Conservation (phyloP, 2,113 vertebrate genomes). For the Anseranas semipalmata region DNA sequence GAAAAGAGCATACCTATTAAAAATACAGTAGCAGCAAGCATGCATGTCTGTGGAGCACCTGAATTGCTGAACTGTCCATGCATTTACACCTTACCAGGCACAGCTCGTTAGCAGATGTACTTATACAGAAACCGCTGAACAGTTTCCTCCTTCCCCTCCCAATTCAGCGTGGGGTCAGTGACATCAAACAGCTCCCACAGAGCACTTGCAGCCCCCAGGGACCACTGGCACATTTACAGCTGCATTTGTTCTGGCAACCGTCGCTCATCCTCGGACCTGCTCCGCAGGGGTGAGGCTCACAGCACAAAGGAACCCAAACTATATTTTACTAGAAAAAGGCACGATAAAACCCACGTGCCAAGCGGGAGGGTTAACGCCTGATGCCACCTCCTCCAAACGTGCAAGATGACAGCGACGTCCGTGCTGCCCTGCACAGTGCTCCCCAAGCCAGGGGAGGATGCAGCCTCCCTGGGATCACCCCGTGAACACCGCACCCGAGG, state of each 20-base stretch:
- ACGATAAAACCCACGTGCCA: background rate
- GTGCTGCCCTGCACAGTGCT: rapidly evolving
- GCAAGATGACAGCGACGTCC: background rate
- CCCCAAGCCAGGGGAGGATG: background rate
- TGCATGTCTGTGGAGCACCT: background rate
- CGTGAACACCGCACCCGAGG: rapidly evolving
- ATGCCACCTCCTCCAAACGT: background rate
- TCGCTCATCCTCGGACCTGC: background rate
- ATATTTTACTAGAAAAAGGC: background rate
- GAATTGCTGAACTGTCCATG: background rate
- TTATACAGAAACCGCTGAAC: background rate
- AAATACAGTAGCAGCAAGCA: background rate
- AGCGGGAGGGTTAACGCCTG: background rate
- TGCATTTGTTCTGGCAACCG: background rate
- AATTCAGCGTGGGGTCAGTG: background rate
- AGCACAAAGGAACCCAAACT: background rate
- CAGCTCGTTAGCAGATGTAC: background rate
- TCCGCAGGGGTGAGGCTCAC: background rate
- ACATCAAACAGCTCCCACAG: conserved; percentile 7
- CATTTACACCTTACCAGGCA: background rate
- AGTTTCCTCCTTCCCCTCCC: background rate
- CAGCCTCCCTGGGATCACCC: background rate
- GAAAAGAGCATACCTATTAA: background rate
- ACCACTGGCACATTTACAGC: background rate
- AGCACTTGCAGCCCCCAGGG: background rate